A percentile compares a stretch with the other conserved stretches of the same genome.
phyloP scores from a whole-genome alignment of 2,113 vertebrate genomes.

The Puma concolor region DNA sequence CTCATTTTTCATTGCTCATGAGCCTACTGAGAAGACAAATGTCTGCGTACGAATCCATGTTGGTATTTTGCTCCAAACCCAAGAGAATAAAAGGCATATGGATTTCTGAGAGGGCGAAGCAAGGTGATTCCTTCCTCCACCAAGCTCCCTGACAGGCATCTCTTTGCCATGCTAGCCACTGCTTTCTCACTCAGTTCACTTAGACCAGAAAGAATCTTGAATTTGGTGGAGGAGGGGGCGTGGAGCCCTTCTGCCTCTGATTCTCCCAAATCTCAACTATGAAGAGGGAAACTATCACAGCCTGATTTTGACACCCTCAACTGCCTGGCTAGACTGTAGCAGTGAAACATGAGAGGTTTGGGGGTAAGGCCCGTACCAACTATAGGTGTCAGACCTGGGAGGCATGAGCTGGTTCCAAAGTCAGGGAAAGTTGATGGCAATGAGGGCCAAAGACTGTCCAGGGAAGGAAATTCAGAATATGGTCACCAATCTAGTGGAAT shows the following conservation, averaged over 20 bases:
- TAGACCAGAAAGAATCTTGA: not conserved
- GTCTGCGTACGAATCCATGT: not conserved
- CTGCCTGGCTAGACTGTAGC: not conserved
- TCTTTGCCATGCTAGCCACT: not conserved
- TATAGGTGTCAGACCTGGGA: not conserved
- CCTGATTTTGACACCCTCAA: not conserved
- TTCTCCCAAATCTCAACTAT: not conserved
- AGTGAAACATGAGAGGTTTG: not conserved
- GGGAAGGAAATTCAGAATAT: not conserved
- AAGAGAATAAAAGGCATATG: not conserved
- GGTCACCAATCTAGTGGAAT: not conserved
- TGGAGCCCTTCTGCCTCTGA: not conserved
- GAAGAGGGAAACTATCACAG: not conserved
- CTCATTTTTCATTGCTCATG: not conserved
- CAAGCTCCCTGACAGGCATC: not conserved
- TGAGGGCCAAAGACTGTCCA: not conserved
- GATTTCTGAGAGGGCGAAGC: not conserved
- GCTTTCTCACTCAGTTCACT: not conserved
- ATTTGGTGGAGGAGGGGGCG: accelerated
- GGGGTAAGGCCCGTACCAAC: not conserved
- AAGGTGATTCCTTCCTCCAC: not conserved
- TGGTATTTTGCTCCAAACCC: slow-evolving; percentile 2
- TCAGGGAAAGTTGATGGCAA: not conserved
- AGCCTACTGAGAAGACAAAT: slow-evolving; percentile 21
- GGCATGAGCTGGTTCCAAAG: not conserved